phyloP scores from a whole-genome alignment of 2,113 vertebrate species.

The Antechinus flavipes region DNA sequence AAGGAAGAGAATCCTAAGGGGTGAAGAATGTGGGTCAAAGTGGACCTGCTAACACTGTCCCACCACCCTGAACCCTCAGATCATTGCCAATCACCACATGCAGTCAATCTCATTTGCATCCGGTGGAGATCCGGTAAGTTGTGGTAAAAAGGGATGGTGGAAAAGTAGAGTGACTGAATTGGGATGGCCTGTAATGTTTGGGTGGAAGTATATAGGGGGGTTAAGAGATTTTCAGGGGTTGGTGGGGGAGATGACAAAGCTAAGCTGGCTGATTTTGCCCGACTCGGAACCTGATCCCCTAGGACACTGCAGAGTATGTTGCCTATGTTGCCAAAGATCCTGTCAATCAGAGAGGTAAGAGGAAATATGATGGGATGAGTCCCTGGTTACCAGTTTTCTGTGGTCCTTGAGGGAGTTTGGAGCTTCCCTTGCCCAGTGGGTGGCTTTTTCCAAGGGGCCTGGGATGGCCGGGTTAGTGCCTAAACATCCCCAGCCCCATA shows the following conservation, averaged over 20 bases:
- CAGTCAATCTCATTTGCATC: constrained; percentile 98
- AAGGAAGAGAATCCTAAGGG: neutral
- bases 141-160: neutral
- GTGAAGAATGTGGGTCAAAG: neutral
- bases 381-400: neutral
- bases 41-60: neutral
- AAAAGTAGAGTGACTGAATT: accelerated
- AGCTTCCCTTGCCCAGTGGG: neutral
- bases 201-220: neutral
- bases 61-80: constrained; percentile 83
- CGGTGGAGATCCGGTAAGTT: constrained; percentile 96
- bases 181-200: neutral
- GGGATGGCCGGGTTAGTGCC: neutral
- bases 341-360: constrained; percentile 98
- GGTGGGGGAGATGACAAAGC: neutral
- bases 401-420: neutral
- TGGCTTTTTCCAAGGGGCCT: neutral
- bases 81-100: constrained; percentile 98
- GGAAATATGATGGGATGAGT: neutral
- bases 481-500: neutral
- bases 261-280: neutral
- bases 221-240: neutral
- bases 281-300: neutral
- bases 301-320: constrained; percentile 89
- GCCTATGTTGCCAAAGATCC: constrained; percentile 99